Evolutionary conservation across 2,888 invertebrate species (phyloP), one percentile per base, ranked within the genome.

Genomic region (Lysandra coridon): DNA sequence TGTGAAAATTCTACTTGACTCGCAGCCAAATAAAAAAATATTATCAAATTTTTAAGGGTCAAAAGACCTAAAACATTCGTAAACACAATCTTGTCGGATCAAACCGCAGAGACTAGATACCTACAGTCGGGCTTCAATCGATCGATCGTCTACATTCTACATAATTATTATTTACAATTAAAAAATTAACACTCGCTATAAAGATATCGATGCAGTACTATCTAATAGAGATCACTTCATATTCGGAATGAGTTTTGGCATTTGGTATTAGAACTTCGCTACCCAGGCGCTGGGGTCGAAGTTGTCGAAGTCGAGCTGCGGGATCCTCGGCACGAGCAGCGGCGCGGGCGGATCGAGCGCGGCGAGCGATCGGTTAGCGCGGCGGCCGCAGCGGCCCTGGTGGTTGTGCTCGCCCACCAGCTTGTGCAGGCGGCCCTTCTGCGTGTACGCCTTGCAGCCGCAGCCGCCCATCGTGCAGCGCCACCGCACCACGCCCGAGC

Each of bases 391-490:
- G 79, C 92, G 91, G 33, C 89, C 89, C n/a, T 85, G 87, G 85
- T 94, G 94, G 84, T 94, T 94, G 86, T 94, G 94, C 80, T 93
- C 94, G 23, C 94, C 94, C 64, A 94, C 92, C 60, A 94, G 87
- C 83, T 94, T 94, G 86, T 93, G 93, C 4, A 94, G 84, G 6
- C 91, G 89, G 60, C 94, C 94, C 82, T 91, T 91, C 84, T 93
- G 93, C 14, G 94, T 94, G 87, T 94, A 94, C 2, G 94, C 94
- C 83, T 94, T 94, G 85, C 94, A 94, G 44, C 93, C 93, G 82
- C 94, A 94, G 76, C 94, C 94, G 79, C 94, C 94, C 94, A 94
- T 94, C 1, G 94, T 94, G 85, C 94, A 94, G 0, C 94, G 91
- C 94, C 94, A 94, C 82, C 94, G 92, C 79, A 94, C 94, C 23